Conservation (phyloP, 2,797 vertebrate genomes). For the Anas bahamensis region DNA sequence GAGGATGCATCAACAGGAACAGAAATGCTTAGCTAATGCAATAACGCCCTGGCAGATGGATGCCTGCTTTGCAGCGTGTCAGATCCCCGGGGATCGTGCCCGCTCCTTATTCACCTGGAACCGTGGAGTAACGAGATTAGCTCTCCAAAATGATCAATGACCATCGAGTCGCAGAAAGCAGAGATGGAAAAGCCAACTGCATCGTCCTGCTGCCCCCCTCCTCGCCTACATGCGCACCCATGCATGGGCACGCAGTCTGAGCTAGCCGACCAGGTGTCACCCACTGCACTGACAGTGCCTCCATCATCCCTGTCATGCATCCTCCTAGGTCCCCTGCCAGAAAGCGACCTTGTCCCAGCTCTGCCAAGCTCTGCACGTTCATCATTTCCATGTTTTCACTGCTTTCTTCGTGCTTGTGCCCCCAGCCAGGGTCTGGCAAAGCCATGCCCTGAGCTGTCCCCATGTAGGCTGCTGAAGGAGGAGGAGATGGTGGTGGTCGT, state of each 20-base stretch:
- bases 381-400: background rate
- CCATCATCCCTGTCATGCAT: background rate
- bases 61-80: background rate
- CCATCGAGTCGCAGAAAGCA: background rate
- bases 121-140: background rate
- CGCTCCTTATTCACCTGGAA: constrained; percentile 24
- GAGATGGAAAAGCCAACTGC: background rate
- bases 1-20: background rate
- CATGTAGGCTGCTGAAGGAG: background rate
- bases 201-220: background rate
- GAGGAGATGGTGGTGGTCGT: accelerated
- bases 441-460: background rate
- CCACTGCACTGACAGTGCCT: background rate
- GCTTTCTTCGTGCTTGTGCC: background rate
- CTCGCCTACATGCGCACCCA: background rate
- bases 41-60: background rate
- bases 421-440: background rate
- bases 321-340: background rate
- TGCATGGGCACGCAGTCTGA: background rate
- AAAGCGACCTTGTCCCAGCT: background rate
- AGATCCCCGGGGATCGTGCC: background rate
- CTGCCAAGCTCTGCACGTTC: background rate
- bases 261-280: background rate
- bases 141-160: background rate
- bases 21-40: constrained; percentile 18